phyloP scores from a whole-genome alignment of 37 sponge, comb jelly and placozoan species.

The Cliona cf. orientalis region DNA sequence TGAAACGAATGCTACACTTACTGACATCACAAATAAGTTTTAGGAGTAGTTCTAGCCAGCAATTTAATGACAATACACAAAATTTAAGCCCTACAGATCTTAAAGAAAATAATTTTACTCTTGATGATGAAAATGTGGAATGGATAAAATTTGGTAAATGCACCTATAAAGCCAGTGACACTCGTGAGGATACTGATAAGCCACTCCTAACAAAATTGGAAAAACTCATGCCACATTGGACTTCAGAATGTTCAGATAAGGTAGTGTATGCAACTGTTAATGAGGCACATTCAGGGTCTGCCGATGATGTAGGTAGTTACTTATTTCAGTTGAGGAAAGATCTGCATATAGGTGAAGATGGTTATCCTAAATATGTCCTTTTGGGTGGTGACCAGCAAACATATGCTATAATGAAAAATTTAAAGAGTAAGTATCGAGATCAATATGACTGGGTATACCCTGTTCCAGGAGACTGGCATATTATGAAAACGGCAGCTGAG shows the following conservation, averaged over 20 bases:
- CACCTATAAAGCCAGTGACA: background rate
- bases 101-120: background rate
- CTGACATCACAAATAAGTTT: slow-evolving; percentile 3
- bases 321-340: background rate
- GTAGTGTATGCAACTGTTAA: background rate
- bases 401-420: background rate
- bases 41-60: background rate
- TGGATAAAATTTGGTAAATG: background rate
- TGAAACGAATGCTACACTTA: background rate
- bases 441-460: background rate
- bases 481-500: background rate
- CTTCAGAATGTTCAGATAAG: background rate
- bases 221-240: background rate
- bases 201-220: background rate
- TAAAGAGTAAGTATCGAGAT: too few relatives aligned
- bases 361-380: background rate
- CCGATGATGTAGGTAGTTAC: background rate
- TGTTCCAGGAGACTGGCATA: slow-evolving; percentile 1
- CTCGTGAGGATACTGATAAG: background rate
- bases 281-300: background rate
- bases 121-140: background rate
- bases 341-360: background rate
- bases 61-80: background rate
- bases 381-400: background rate
- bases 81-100: background rate